Base-by-base conservation (phyloP, 2,113 vertebrate species). In the Thymallus thymallus region DNA sequence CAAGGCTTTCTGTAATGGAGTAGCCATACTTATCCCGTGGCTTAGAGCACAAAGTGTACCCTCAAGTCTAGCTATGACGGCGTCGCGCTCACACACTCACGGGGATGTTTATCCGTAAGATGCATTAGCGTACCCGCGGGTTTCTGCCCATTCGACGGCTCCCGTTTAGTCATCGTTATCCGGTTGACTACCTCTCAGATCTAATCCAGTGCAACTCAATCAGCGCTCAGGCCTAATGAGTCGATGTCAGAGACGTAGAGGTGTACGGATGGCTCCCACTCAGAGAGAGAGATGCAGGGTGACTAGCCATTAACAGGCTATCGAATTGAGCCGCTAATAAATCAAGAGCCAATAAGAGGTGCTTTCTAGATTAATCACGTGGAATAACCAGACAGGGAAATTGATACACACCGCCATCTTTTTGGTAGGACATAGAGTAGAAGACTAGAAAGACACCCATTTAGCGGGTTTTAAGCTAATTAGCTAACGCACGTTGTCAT, bases 311-410 rank as follows among this genome's bases (percentile, higher is more conserved):
- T 69, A 73, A 35, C 65, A 46, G 24, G 18, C 5, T 7, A 64
- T 45, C 67, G 61, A 88, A 73, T 83, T 65, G 75, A 76, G 22
- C 32, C 1, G 41, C 81, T 90, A 7, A 86, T 89, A 80, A 63
- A 87, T 91, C 88, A 92, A 68, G 72, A 48, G 63, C 73, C 83
- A 86, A 85, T 83, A 76, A 75, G 76, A 71, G 65, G 56, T 30
- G 70, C 85, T 79, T 82, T 56, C 65, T 76, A 78, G 78, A 87
- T 79, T 75, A 73, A 84, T 87, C 85, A 86, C 4, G 84, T 83
- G 87, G 86, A 90, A 88, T 86, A 61, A 72, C 64, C 70, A 22
- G 56, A 60, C 56, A 60, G 56, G 1, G 7, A 23, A n/a, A 60
- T 60, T 60, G 56, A 60, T 60, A 60, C 56, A 23, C 7, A 10